Conservation (phyloP, 2,113 vertebrate species). For the Muscicapa adusta region DNA sequence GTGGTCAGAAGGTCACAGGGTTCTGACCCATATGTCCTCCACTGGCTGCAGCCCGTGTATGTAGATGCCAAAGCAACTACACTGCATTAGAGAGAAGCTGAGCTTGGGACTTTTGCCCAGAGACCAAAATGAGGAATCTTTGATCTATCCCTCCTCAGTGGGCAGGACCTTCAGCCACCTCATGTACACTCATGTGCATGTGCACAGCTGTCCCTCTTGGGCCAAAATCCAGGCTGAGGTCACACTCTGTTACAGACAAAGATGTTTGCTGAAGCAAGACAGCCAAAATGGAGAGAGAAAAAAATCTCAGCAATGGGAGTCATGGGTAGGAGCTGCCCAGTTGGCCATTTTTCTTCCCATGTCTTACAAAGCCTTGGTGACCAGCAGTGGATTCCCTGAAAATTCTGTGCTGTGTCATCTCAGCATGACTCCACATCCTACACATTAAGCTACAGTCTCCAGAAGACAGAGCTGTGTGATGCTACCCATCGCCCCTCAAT, state of each 20-base stretch:
- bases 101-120: background rate
- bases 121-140: background rate
- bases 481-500: background rate
- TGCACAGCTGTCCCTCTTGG: background rate
- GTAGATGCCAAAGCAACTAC: background rate
- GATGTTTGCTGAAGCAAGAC: background rate
- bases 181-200: rapidly evolving
- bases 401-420: background rate
- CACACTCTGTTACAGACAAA: background rate
- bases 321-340: background rate
- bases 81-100: background rate
- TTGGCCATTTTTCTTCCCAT: background rate
- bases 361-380: background rate
- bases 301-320: background rate
- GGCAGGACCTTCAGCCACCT: background rate
- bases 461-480: background rate
- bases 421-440: background rate
- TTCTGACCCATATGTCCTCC: background rate
- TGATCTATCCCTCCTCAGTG: background rate
- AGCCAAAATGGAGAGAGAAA: background rate
- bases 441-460: background rate
- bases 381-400: rapidly evolving
- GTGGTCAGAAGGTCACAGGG: background rate
- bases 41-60: rapidly evolving
- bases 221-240: background rate